Conservation (phyloP, 2,797 vertebrate genomes). For the Chaunax sp. region DNA sequence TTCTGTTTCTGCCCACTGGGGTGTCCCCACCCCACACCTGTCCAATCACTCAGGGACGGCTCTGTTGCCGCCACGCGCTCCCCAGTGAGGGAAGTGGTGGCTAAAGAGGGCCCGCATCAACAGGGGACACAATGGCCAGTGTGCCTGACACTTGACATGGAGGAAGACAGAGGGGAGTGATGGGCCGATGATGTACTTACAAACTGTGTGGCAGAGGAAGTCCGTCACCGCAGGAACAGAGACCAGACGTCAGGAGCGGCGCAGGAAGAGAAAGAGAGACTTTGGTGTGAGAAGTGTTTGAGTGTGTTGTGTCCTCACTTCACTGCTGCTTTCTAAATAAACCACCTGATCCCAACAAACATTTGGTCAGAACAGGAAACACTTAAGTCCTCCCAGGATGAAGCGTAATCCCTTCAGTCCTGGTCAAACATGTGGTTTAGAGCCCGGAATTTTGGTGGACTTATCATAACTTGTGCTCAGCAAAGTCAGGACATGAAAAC, state of each 20-base stretch:
- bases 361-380: constrained; percentile 64
- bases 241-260: constrained; percentile 19
- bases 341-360: constrained; percentile 53
- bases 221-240: constrained; percentile 54
- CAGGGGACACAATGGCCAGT: constrained; percentile 60
- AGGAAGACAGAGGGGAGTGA: constrained; percentile 69
- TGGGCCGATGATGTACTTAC: constrained; percentile 84
- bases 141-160: constrained; percentile 46
- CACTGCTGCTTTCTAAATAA: constrained; percentile 34
- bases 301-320: not conserved
- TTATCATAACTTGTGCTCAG: constrained; percentile 5
- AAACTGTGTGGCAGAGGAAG: constrained; percentile 81
- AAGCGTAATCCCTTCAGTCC: constrained; percentile 63
- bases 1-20: constrained; percentile 67
- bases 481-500: not conserved
- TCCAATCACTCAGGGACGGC: constrained; percentile 55
- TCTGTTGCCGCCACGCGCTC: constrained; percentile 41
- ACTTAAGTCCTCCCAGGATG: constrained; percentile 59
- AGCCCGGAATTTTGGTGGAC: not conserved
- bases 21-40: constrained; percentile 40
- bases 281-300: no score
- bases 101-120: constrained; percentile 44
- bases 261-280: constrained; percentile 36
- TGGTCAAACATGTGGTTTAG: constrained; percentile 57
- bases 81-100: constrained; percentile 57